Percentiles rank a stretch among this genome's conserved stretches.
phyloP scores from a whole-genome alignment of 2,113 vertebrate genomes.

The Chlamydotis undulata region DNA sequence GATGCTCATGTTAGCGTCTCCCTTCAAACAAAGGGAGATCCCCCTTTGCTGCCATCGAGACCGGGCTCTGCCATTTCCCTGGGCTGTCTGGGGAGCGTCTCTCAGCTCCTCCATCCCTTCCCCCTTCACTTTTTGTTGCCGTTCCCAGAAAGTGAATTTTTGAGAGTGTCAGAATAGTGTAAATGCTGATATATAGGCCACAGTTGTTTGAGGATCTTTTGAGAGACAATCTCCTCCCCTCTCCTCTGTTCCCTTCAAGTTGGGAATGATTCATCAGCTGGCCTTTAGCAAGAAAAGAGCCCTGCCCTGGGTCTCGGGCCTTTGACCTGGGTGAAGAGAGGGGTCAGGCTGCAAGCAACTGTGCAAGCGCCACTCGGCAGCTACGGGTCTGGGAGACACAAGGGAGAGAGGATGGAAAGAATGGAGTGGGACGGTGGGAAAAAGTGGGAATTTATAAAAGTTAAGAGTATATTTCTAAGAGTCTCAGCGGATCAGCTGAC shows the following conservation, averaged over 20 bases:
- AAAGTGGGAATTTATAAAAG: slow-evolving; percentile 91
- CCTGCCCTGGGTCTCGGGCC: slow-evolving; percentile 88
- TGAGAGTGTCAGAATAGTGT: slow-evolving; percentile 79
- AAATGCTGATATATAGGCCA: slow-evolving; percentile 93
- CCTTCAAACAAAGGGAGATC: slow-evolving; percentile 7
- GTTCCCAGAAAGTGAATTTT: slow-evolving; percentile 83
- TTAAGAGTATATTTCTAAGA: slow-evolving; percentile 94
- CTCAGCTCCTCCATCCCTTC: neutral
- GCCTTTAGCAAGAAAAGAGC: slow-evolving; percentile 93
- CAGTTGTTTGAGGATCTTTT: slow-evolving; percentile 93
- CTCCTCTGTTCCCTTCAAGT: slow-evolving; percentile 79
- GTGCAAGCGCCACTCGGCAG: slow-evolving; percentile 82
- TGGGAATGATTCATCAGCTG: slow-evolving; percentile 93
- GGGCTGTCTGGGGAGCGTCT: neutral
- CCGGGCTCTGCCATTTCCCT: neutral
- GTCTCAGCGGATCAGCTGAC: slow-evolving; percentile 92
- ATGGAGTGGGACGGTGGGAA: slow-evolving; percentile 90
- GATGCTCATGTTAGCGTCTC: neutral
- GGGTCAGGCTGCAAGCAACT: slow-evolving; percentile 89
- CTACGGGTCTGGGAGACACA: slow-evolving; percentile 77
- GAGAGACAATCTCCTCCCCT: slow-evolving; percentile 81
- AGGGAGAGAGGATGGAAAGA: slow-evolving; percentile 76
- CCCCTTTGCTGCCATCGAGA: neutral
- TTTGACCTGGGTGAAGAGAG: slow-evolving; percentile 94
- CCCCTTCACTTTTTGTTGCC: slow-evolving; percentile 26